These are phyloP conservation scores for Micrasema longulum DNA, from an alignment of 1,140 invertebrate species.

Conservation along the genomic window DNA sequence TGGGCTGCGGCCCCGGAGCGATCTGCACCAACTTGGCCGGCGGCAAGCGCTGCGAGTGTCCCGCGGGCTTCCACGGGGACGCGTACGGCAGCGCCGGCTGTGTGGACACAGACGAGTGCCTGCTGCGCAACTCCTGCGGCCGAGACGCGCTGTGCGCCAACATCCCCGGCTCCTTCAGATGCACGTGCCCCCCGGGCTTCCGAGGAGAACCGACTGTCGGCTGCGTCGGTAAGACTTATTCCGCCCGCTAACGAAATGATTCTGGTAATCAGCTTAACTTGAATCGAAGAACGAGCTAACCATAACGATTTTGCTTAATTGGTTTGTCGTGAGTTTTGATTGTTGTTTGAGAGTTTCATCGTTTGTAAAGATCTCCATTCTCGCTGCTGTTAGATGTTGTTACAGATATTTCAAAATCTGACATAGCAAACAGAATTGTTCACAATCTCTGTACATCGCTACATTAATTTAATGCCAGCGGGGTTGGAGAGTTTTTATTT, in stretches of 20 bases:
- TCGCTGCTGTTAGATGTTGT: constrained; percentile 4
- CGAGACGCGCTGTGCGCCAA: constrained; percentile 80
- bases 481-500: constrained; percentile 17
- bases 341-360: constrained; percentile 27
- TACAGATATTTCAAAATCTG: background rate
- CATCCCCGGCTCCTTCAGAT: constrained; percentile 78
- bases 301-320: constrained; percentile 40
- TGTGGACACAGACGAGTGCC: constrained; percentile 52
- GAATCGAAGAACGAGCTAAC: constrained; percentile 37
- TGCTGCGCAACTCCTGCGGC: constrained; percentile 71
- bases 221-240: constrained; percentile 74
- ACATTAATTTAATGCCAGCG: constrained; percentile 16
- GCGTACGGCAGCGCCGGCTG: constrained; percentile 74
- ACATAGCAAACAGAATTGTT: background rate
- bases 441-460: background rate
- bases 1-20: constrained; percentile 83
- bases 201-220: constrained; percentile 77
- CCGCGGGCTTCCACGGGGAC: constrained; percentile 82
- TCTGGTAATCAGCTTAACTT: constrained; percentile 35
- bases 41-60: constrained; percentile 85
- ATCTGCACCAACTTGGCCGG: constrained; percentile 84
- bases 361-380: constrained; percentile 20
- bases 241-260: constrained; percentile 8
- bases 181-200: constrained; percentile 82
- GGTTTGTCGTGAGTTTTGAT: constrained; percentile 39